A percentile compares a stretch with the other conserved stretches of the same genome.
phyloP scores from a whole-genome alignment of 1,140 invertebrate species.

The Leptestheria dahalacensis region DNA sequence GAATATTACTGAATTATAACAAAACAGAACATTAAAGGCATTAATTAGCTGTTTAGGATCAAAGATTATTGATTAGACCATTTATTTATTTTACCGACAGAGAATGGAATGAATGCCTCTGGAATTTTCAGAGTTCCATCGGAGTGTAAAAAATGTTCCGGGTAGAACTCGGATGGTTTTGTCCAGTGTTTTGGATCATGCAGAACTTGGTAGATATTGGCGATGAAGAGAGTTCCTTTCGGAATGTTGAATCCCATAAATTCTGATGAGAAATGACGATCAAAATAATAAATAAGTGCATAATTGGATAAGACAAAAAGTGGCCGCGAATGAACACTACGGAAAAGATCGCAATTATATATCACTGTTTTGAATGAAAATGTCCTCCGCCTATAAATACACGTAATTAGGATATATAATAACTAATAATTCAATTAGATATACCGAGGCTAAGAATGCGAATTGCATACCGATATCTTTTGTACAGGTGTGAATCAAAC shows the following conservation, averaged over 20 bases:
- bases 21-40: too few species aligned
- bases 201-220: conserved; percentile 25
- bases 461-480: conserved; percentile 14
- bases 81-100: background rate
- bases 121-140: conserved; percentile 17
- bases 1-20: background rate
- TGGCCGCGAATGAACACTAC: too few species aligned
- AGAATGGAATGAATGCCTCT: conserved; percentile 10
- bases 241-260: conserved; percentile 25
- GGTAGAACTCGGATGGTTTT: conserved; percentile 25
- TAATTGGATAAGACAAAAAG: too few species aligned
- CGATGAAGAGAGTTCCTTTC: conserved; percentile 25
- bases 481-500: conserved; percentile 15
- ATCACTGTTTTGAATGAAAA: too few species aligned
- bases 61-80: too few species aligned
- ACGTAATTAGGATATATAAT: too few species aligned
- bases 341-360: too few species aligned
- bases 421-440: too few species aligned
- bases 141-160: conserved; percentile 25
- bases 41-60: too few species aligned
- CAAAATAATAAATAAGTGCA: background rate
- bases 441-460: too few species aligned
- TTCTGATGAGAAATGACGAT: too few species aligned
- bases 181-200: conserved; percentile 24
- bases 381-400: too few species aligned